These are phyloP conservation scores for Sinosuthora webbiana DNA, from an alignment of 2,113 vertebrate genomes.

Conservation along the genomic window DNA sequence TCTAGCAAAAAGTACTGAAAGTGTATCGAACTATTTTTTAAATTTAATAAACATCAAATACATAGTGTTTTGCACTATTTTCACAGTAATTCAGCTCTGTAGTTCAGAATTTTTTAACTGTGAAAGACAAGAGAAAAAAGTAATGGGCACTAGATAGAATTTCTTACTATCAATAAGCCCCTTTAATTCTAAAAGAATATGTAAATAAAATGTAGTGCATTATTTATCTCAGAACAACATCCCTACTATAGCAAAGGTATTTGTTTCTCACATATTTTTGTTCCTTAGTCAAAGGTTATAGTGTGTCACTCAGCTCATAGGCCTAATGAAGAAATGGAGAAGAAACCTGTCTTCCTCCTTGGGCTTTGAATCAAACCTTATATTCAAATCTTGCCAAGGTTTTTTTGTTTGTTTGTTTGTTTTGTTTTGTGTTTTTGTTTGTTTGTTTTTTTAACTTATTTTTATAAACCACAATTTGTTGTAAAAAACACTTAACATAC, in stretches of 20 bases:
- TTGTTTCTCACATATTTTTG: background rate
- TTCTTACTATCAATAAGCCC: background rate
- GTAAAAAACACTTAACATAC: background rate
- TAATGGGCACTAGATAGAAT: background rate
- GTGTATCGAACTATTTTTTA: background rate
- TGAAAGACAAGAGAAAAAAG: background rate
- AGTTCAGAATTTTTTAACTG: background rate
- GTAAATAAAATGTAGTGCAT: background rate
- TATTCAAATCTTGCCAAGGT: background rate
- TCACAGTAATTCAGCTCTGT: background rate
- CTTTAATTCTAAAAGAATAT: background rate
- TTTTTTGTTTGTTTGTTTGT: background rate
- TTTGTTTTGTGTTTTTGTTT: background rate
- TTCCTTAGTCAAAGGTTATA: background rate
- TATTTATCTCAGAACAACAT: background rate
- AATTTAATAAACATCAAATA: background rate
- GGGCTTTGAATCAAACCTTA: background rate
- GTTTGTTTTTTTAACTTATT: background rate
- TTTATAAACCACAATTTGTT: background rate
- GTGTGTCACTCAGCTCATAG: background rate
- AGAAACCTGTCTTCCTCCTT: background rate
- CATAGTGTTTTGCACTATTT: background rate
- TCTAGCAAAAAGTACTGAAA: background rate
- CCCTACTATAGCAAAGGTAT: fast-evolving
- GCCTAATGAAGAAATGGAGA: background rate